These are phyloP conservation scores for Cecidostiba fungosa DNA, from an alignment of 2,888 invertebrate species.

Conservation along the genomic window DNA sequence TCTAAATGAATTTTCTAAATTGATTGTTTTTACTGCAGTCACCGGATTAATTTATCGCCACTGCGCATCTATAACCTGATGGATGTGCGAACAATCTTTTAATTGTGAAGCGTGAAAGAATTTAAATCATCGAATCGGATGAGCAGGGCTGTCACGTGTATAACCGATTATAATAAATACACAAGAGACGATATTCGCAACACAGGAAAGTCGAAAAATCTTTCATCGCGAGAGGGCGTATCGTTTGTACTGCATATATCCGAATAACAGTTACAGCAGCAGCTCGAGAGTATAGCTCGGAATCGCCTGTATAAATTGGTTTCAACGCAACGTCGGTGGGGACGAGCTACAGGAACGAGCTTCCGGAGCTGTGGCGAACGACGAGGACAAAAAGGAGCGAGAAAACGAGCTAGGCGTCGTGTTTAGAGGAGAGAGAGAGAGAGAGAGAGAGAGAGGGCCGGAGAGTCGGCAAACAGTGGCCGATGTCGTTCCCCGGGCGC, in stretches of 20 bases:
- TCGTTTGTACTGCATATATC: not conserved
- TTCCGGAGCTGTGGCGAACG: constrained; percentile 2
- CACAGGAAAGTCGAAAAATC: not conserved
- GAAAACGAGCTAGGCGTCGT: not conserved
- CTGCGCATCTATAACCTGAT: not conserved
- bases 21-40: not conserved
- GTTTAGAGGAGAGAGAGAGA: constrained; percentile 19
- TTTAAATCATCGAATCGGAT: not conserved
- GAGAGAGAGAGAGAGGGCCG: constrained; percentile 36
- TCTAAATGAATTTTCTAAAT: constrained; percentile 24
- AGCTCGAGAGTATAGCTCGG: not conserved
- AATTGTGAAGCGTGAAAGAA: not conserved
- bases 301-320: constrained; percentile 14
- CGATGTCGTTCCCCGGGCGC: constrained; percentile 21
- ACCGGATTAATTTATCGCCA: not conserved
- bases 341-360: not conserved
- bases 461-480: constrained; percentile 29
- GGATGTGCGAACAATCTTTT: not conserved
- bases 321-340: not conserved
- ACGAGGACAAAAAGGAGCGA: constrained; percentile 6
- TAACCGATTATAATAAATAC: too few species aligned
- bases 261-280: not conserved
- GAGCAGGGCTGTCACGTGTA: too few species aligned
- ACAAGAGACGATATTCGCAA: too few species aligned
- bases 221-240: not conserved